phyloP scores from a whole-genome alignment of 2,113 vertebrate species.

The Chauna torquata region DNA sequence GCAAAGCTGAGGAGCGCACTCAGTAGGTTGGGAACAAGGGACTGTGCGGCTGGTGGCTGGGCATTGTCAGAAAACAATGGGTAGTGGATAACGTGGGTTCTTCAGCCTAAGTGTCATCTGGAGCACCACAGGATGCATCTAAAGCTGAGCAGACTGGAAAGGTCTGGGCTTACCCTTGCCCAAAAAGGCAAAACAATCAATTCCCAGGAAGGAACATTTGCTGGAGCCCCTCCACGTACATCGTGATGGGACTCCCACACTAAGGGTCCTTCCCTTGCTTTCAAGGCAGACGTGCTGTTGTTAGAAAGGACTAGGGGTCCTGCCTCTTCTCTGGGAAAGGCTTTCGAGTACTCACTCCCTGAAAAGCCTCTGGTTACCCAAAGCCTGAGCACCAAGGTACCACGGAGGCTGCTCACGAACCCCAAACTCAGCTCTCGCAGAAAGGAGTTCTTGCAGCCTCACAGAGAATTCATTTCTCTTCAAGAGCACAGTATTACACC shows the following conservation, averaged over 20 bases:
- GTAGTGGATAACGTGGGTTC: background rate
- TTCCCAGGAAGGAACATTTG: background rate
- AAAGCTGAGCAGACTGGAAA: background rate
- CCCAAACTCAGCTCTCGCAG: background rate
- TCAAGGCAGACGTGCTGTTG: background rate
- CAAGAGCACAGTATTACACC: background rate
- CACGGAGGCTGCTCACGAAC: background rate
- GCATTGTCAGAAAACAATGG: background rate
- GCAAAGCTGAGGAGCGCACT: background rate
- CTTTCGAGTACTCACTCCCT: accelerated
- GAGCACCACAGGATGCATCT: background rate
- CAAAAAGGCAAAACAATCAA: background rate
- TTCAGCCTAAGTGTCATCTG: background rate
- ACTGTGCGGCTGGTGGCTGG: no score
- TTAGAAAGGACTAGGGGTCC: background rate
- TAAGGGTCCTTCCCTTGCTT: background rate
- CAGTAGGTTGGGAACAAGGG: background rate
- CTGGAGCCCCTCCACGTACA: background rate
- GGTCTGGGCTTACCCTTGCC: background rate
- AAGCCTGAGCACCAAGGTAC: background rate
- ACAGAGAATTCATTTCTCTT: background rate
- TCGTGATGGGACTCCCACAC: accelerated
- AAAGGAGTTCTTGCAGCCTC: background rate
- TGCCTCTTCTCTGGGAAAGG: background rate
- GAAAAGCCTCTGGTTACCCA: background rate